Conservation (phyloP, 2,113 vertebrate genomes). For the Dipodomys spectabilis region DNA sequence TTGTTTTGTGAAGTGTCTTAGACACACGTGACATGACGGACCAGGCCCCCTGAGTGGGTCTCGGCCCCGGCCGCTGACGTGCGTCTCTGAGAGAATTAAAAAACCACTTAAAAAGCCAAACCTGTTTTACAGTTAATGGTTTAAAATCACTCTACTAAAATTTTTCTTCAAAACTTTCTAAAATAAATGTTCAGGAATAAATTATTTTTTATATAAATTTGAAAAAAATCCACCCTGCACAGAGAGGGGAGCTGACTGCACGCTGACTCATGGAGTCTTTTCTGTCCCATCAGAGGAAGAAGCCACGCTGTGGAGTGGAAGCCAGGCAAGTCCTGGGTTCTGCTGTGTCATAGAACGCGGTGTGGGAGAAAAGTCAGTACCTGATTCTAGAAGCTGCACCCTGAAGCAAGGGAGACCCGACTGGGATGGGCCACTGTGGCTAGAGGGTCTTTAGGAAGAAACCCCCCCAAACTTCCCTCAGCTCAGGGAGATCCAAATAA, state of each 20-base stretch:
- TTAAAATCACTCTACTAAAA: too few relatives aligned
- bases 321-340: too few relatives aligned
- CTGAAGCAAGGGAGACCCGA: background rate
- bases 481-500: background rate
- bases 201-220: too few relatives aligned
- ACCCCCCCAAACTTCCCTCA: background rate
- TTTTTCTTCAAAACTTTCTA: too few relatives aligned
- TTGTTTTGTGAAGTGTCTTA: background rate
- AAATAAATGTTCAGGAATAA: too few relatives aligned
- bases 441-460: background rate
- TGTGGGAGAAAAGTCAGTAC: background rate
- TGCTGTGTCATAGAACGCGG: too few relatives aligned
- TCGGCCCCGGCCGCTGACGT: too few relatives aligned
- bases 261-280: background rate
- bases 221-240: too few relatives aligned
- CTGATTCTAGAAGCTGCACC: background rate
- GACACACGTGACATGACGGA: background rate
- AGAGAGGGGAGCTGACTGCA: background rate
- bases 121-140: too few relatives aligned
- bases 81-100: too few relatives aligned
- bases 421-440: background rate
- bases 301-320: background rate
- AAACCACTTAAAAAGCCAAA: too few relatives aligned
- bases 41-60: too few relatives aligned
- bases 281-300: background rate